Evolutionary conservation across 2,113 vertebrate genomes (phyloP), one percentile per base, ranked within the genome.

Genomic region (Eonycteris spelaea): DNA sequence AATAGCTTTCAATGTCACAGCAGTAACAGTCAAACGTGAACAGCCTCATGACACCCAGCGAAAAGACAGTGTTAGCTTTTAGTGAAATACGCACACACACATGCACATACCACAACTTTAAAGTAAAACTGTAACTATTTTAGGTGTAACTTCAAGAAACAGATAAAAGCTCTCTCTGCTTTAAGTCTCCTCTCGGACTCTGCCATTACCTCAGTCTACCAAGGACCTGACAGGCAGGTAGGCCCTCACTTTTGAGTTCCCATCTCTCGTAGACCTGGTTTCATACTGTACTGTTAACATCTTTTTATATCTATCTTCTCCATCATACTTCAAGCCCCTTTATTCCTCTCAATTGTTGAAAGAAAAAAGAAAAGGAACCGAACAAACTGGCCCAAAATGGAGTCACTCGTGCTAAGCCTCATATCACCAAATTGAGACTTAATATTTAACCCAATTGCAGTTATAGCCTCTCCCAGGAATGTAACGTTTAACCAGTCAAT

Each of bases 101-200:
- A 51, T 14, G 15, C 51, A 51, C 51, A 51, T 15, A 51, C 51
- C 51, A 51, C 70, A 63, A 26, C 55, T 45, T 87, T 83, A 38
- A 19, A 79, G 73, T 59, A 95, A 95, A 96, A 84, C 71, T 93
- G 87, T 78, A 94, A 48, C 67, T 74, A 90, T 65, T 85, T 90
- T 71, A 78, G 51, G 24, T 61, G 6, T 67, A 85, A 95, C 57
- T 73, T 7, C 75, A 53, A 94, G 45, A 95, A 95, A 84, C 3
- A 6, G 35, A 75, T 77, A 38, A 96, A 96, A 74, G 51, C 12
- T 84, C 38, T 84, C 57, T 43, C 51, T 73, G n/a, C 53, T 79
- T 16, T 33, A 93, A 95, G 18, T 74, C 59, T 86, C 80, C 30
- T 92, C 63, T 86, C 16, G 28, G 26, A 86, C 38, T 35, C 19